Conservation (phyloP, 2,113 vertebrate genomes). For the Neodon shergylaensis region DNA sequence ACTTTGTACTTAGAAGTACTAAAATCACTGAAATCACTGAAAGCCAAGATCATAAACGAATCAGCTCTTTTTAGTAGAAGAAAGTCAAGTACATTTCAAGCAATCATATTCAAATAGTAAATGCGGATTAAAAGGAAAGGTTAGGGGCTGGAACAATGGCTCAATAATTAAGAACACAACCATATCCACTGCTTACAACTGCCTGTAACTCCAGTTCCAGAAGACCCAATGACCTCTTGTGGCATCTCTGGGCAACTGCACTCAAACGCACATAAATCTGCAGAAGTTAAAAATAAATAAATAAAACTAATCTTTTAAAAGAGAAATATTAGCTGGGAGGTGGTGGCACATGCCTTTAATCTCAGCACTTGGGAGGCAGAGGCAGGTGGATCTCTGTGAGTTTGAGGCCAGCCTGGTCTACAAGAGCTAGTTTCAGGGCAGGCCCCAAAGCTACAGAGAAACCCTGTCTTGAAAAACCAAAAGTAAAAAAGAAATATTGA, state of each 20-base stretch:
- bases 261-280: neutral
- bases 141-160: neutral
- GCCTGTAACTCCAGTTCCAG: neutral
- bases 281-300: neutral
- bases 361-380: no score
- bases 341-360: no score
- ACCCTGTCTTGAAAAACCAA: no score
- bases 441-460: no score
- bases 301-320: neutral
- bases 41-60: conserved; percentile 2
- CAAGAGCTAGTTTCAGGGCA: no score
- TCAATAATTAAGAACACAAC: neutral
- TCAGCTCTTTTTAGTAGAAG: neutral
- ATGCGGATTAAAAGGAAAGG: neutral
- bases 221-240: neutral
- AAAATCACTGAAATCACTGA: conserved; percentile 20
- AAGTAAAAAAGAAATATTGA: neutral
- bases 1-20: neutral
- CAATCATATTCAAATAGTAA: conserved; percentile 46
- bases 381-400: no score
- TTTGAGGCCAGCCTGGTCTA: no score
- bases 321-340: neutral
- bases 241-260: neutral
- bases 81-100: conserved; percentile 12
- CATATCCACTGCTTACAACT: neutral